phyloP scores from a whole-genome alignment of 2,888 invertebrate species.

The Andrena flavipes region DNA sequence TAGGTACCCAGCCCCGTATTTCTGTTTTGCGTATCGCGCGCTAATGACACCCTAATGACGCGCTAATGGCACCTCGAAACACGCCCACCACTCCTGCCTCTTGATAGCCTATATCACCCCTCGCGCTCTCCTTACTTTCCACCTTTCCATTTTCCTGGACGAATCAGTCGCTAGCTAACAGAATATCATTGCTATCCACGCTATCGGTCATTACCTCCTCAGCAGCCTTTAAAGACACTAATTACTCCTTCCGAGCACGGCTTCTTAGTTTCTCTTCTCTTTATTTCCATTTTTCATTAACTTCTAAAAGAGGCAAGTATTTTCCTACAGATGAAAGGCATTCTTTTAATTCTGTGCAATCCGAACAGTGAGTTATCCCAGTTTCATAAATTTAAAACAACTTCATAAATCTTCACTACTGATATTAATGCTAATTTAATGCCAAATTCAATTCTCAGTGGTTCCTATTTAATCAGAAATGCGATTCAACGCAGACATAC shows the following conservation, averaged over 20 bases:
- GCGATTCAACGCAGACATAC: too few relatives aligned
- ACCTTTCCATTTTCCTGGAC: neutral
- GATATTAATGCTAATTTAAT: too few relatives aligned
- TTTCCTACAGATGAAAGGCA: neutral
- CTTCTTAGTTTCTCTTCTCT: neutral
- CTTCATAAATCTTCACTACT: too few relatives aligned
- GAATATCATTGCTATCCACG: neutral
- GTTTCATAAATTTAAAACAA: too few relatives aligned
- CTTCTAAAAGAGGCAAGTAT: neutral
- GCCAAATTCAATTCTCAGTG: too few relatives aligned
- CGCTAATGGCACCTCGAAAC: constrained; percentile 61
- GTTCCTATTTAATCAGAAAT: too few relatives aligned
- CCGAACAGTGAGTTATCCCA: too few relatives aligned
- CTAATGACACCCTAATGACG: constrained; percentile 60
- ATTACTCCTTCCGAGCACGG: neutral
- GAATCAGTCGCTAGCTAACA: neutral
- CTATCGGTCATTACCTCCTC: neutral
- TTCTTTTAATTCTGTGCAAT: too few relatives aligned
- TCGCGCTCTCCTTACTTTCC: neutral
- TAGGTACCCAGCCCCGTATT: constrained; percentile 13
- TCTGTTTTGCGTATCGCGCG: constrained; percentile 53
- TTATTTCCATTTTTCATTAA: neutral
- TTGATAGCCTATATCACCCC: constrained; percentile 39
- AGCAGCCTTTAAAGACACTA: neutral
- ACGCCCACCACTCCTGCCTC: constrained; percentile 37